Conservation (phyloP, 2,888 invertebrate genomes). For the Sussaba pulchella region DNA sequence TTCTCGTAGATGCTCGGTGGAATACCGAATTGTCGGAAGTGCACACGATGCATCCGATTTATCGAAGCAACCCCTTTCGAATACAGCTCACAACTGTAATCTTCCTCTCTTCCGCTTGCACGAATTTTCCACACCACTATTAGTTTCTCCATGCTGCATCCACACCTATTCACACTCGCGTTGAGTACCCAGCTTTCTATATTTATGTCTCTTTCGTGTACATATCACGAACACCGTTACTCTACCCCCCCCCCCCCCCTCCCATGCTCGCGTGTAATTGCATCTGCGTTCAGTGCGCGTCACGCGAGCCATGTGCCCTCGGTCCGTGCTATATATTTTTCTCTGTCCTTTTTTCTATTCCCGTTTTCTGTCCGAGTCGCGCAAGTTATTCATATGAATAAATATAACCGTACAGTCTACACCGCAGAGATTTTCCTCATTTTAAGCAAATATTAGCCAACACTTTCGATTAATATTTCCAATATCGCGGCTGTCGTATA, state of each 20-base stretch:
- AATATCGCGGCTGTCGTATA: background rate
- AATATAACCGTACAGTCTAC: background rate
- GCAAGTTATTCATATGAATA: slow-evolving; percentile 22
- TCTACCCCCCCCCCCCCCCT: background rate
- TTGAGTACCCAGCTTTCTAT: slow-evolving; percentile 51
- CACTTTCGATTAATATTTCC: background rate
- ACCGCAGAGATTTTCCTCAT: background rate
- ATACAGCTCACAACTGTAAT: slow-evolving; percentile 16
- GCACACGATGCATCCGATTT: slow-evolving; percentile 48
- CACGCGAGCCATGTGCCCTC: slow-evolving; percentile 65
- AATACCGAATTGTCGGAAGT: slow-evolving; percentile 57
- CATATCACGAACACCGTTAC: slow-evolving; percentile 43
- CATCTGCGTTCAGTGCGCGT: slow-evolving; percentile 67
- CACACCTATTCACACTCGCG: slow-evolving; percentile 25
- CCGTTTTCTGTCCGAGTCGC: slow-evolving; percentile 9
- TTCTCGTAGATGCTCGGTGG: slow-evolving; percentile 4
- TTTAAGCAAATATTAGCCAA: too few species aligned
- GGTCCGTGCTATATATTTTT: slow-evolving; percentile 22
- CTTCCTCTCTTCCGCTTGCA: slow-evolving; percentile 6
- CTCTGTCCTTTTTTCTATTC: slow-evolving; percentile 12
- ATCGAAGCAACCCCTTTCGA: slow-evolving; percentile 41
- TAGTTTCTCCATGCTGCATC: slow-evolving; percentile 16
- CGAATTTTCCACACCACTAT: slow-evolving; percentile 49
- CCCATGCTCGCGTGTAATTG: slow-evolving; percentile 63
- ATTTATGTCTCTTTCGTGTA: slow-evolving; percentile 63